Evolutionary conservation across 2,113 vertebrate genomes (phyloP).

Genomic region (Cephalopholis sonnerati): DNA sequence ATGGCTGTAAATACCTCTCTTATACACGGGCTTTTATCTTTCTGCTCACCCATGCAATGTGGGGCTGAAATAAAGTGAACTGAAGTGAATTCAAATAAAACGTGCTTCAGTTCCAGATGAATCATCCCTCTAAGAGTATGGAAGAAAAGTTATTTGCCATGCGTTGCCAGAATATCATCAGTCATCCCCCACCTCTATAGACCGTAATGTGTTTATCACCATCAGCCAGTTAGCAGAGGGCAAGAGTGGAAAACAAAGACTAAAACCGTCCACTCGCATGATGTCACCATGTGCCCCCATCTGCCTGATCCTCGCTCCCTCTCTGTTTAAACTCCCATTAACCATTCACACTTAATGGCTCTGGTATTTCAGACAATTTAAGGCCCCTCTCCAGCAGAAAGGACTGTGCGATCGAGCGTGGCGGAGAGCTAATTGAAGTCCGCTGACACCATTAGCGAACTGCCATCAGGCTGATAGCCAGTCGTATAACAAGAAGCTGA

Average conservation of each 20-base stretch:
- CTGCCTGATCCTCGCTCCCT: constrained; percentile 23
- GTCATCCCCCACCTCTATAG: neutral
- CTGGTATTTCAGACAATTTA: constrained; percentile 77
- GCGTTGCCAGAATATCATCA: neutral
- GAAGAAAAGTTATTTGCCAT: constrained; percentile 21
- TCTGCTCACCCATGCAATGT: neutral
- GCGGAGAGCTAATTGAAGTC: constrained; percentile 77
- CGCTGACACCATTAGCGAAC: constrained; percentile 77
- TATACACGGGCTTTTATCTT: neutral
- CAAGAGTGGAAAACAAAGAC: constrained; percentile 42
- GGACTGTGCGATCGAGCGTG: constrained; percentile 59
- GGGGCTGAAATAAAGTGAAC: neutral
- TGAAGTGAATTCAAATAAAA: constrained; percentile 13
- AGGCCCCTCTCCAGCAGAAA: constrained; percentile 57
- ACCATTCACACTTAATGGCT: constrained; percentile 65
- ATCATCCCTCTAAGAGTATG: neutral
- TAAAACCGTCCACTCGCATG: constrained; percentile 28
- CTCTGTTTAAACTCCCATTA: constrained; percentile 71
- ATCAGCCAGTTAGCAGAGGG: constrained; percentile 17
- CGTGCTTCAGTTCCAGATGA: neutral
- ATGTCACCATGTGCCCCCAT: neutral
- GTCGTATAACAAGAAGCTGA: constrained; percentile 65
- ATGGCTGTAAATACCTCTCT: neutral
- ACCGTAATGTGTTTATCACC: constrained; percentile 36
- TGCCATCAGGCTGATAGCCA: constrained; percentile 70